Evolutionary conservation across 2,888 invertebrate genomes (phyloP).

Genomic region (Tinea semifulvella): DNA sequence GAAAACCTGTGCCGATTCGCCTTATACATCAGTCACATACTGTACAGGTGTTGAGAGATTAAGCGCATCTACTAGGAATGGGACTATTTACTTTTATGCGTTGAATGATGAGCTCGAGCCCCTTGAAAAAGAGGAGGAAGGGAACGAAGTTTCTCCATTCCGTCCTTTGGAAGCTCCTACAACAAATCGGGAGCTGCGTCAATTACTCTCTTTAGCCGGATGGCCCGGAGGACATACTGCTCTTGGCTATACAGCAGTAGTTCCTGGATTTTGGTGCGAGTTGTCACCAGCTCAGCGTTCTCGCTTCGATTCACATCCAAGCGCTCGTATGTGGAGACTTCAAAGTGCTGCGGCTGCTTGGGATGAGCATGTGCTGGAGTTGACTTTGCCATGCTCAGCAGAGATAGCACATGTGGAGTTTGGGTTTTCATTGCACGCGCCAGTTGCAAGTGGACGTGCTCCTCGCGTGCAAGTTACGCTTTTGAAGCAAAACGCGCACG

Average conservation of each 20-base stretch:
- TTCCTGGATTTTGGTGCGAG: slow-evolving; percentile 94
- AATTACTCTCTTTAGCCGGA: slow-evolving; percentile 77
- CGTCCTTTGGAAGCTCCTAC: slow-evolving; percentile 52
- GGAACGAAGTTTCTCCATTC: slow-evolving; percentile 32
- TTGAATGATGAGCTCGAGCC: slow-evolving; percentile 75
- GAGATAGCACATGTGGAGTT: slow-evolving; percentile 91
- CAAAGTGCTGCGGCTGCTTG: slow-evolving; percentile 90
- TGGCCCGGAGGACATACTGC: slow-evolving; percentile 71
- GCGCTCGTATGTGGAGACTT: slow-evolving; percentile 88
- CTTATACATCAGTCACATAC: slow-evolving; percentile 84
- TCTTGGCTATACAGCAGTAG: slow-evolving; percentile 81
- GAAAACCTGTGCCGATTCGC: slow-evolving; percentile 72
- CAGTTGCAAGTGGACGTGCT: slow-evolving; percentile 73
- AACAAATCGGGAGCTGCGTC: slow-evolving; percentile 71
- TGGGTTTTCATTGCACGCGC: slow-evolving; percentile 82
- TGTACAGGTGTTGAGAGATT: slow-evolving; percentile 89
- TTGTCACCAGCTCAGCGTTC: slow-evolving; percentile 92
- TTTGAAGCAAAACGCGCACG: slow-evolving; percentile 68
- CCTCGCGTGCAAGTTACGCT: slow-evolving; percentile 81
- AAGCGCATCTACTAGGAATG: slow-evolving; percentile 83
- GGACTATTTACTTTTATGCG: slow-evolving; percentile 84
- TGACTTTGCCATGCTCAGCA: slow-evolving; percentile 82
- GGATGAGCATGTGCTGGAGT: slow-evolving; percentile 92
- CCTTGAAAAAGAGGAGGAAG: slow-evolving; percentile 76
- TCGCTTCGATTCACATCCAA: slow-evolving; percentile 82